Evolutionary conservation across 2,797 vertebrate species (phyloP).

Genomic region (Anomalospiza imberbis): DNA sequence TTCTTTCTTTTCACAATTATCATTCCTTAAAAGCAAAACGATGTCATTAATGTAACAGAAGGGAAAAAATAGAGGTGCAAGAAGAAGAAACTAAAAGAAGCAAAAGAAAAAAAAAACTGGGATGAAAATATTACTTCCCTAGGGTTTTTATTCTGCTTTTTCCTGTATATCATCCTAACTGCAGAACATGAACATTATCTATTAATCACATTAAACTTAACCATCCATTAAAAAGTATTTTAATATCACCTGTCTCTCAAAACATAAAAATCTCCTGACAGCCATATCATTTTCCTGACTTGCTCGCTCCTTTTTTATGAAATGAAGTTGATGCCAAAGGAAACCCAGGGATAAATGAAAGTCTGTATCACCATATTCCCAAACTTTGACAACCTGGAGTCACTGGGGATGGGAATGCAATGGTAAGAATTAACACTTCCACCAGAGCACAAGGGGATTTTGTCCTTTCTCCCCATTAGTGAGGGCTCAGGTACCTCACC

Average conservation of each 20-base stretch:
- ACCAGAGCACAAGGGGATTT: accelerated
- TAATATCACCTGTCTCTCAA: neutral
- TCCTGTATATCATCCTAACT: neutral
- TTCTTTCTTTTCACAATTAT: neutral
- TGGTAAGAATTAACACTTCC: neutral
- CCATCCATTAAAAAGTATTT: neutral
- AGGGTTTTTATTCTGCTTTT: neutral
- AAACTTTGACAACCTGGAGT: neutral
- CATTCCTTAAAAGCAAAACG: neutral
- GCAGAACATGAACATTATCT: neutral
- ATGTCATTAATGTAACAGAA: neutral
- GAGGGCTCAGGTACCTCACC: neutral
- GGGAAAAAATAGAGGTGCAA: accelerated
- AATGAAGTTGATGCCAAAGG: neutral
- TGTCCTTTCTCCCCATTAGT: accelerated
- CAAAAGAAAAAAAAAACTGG: neutral
- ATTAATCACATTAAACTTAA: slow-evolving; percentile 6
- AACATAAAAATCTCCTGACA: neutral
- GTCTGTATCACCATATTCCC: neutral
- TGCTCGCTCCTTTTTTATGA: neutral
- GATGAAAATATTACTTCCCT: neutral
- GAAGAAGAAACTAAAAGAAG: neutral
- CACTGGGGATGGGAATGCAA: neutral
- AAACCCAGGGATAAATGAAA: neutral
- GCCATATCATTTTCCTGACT: neutral